Percentiles rank a stretch among this genome's conserved stretches.
These are phyloP conservation scores for Nibea albiflora DNA, from an alignment of 2,113 vertebrate genomes.

Conservation along the genomic window DNA sequence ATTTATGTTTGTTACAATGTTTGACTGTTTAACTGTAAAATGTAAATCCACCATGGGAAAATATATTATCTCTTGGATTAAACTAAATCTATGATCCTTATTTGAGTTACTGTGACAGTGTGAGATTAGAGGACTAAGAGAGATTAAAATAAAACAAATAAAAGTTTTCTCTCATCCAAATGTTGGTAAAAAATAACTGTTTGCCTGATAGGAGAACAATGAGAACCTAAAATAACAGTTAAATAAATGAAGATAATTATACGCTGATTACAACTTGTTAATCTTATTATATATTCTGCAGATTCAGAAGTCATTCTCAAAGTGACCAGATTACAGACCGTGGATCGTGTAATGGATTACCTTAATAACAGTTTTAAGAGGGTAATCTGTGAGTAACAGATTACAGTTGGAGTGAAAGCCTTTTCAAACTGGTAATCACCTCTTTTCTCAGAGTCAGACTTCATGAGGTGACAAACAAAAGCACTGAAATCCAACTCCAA, in stretches of 20 bases:
- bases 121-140: neutral
- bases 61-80: neutral
- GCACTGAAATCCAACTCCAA: neutral
- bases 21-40: neutral
- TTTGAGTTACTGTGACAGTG: too few relatives aligned
- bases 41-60: neutral
- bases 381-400: neutral
- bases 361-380: neutral
- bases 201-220: neutral
- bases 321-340: neutral
- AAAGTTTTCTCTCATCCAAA: too few relatives aligned
- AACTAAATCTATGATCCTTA: neutral
- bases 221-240: neutral
- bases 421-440: conserved; percentile 4
- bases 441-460: neutral
- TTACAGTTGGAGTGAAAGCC: neutral
- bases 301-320: neutral
- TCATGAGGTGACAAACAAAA: neutral
- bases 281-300: neutral
- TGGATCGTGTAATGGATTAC: conserved; percentile 1
- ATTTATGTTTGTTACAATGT: neutral
- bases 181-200: neutral
- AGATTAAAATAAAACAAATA: neutral
- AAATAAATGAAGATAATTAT: neutral
- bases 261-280: neutral